These are phyloP conservation scores for Cantharis nigra DNA, from an alignment of 2,888 invertebrate genomes.

Conservation along the genomic window DNA sequence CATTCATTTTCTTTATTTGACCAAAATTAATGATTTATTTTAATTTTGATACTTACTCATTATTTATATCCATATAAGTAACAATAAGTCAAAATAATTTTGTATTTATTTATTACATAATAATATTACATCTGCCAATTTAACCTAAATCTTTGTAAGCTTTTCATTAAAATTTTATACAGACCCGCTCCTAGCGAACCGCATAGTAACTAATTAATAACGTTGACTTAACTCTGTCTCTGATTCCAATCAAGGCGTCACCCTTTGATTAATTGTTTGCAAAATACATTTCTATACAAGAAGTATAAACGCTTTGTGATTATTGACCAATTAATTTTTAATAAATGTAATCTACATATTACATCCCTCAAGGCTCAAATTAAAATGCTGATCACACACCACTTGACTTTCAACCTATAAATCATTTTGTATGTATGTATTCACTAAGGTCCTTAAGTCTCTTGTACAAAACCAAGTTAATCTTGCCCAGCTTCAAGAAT, in stretches of 20 bases:
- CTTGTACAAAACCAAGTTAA: no score
- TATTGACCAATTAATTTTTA: background rate
- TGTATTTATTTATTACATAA: background rate
- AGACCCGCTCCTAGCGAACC: background rate
- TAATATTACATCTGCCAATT: background rate
- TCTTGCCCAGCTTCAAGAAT: no score
- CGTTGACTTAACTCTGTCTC: conserved; percentile 2
- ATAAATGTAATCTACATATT: background rate
- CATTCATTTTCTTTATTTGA: background rate
- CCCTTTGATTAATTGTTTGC: background rate
- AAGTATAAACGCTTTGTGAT: background rate
- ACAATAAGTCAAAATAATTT: background rate
- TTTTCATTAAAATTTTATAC: conserved; percentile 2
- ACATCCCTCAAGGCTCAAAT: background rate
- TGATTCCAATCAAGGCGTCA: conserved; percentile 3
- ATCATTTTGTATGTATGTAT: no score
- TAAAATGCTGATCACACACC: background rate
- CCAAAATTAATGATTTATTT: background rate
- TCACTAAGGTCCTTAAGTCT: no score
- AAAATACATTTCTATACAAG: background rate
- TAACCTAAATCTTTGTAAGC: background rate
- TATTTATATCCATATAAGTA: background rate
- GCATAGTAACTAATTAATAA: conserved; percentile 3
- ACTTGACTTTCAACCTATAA: background rate
- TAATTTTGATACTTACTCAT: background rate